Evolutionary conservation across 2,797 vertebrate genomes (phyloP).

Genomic region (Myotis vivesi): DNA sequence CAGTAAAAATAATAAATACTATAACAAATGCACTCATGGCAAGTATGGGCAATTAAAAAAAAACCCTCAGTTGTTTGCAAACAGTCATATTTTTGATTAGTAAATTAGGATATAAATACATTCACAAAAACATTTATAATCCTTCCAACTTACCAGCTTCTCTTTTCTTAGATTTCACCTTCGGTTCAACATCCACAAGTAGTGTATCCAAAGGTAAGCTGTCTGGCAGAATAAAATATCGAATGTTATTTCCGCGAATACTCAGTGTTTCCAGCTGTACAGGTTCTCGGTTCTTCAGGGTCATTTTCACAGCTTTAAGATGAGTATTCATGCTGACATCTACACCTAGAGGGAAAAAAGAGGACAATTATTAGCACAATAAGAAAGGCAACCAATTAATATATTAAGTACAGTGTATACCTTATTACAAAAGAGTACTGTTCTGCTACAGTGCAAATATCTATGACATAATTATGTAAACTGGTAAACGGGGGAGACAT

Average conservation of each 20-base stretch:
- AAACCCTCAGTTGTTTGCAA: background rate
- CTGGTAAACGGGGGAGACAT: background rate
- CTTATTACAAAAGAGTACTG: background rate
- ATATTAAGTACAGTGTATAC: background rate
- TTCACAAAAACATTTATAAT: background rate
- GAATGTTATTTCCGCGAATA: conserved; percentile 98
- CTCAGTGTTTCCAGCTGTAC: conserved; percentile 98
- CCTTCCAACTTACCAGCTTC: conserved; percentile 91
- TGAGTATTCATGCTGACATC: conserved; percentile 99
- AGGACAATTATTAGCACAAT: background rate
- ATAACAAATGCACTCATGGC: background rate
- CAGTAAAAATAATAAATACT: background rate
- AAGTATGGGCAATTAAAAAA: background rate
- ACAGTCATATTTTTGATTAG: background rate
- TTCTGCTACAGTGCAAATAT: background rate
- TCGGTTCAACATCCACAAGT: conserved; percentile 97
- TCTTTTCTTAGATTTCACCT: conserved; percentile 98
- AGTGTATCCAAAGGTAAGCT: conserved; percentile 97
- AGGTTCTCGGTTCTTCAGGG: conserved; percentile 96
- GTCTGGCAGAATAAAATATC: conserved; percentile 98
- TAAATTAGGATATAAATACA: background rate
- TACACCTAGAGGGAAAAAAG: conserved; percentile 87
- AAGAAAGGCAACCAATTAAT: background rate
- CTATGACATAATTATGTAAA: background rate
- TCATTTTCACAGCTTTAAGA: conserved; percentile 98